phyloP scores from a whole-genome alignment of 1,140 invertebrate genomes.

The Aphidius ervi region DNA sequence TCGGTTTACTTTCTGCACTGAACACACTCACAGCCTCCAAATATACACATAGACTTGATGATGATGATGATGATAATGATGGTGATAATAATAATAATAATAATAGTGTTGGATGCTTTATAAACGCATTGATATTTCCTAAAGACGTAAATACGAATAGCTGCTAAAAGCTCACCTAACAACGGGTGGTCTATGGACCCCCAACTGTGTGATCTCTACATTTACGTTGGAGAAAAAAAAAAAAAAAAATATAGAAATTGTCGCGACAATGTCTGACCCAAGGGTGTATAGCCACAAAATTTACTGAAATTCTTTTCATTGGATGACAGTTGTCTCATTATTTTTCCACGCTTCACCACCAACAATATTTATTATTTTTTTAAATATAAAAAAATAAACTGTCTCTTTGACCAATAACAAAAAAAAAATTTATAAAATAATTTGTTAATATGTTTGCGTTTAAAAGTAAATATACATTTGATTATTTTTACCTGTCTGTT shows the following conservation, averaged over 20 bases:
- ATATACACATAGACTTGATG: no score
- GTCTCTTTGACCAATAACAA: no score
- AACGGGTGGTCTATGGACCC: slow-evolving; percentile 21
- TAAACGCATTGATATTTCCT: slow-evolving; percentile 44
- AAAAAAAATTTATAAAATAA: background rate
- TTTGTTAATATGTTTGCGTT: no score
- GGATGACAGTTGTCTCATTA: background rate
- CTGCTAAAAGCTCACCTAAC: slow-evolving; percentile 48
- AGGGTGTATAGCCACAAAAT: background rate
- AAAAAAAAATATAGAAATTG: no score
- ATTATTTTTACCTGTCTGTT: slow-evolving; percentile 21
- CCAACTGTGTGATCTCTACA: slow-evolving; percentile 17
- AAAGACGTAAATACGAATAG: slow-evolving; percentile 47
- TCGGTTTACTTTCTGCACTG: slow-evolving; percentile 20
- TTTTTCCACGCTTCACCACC: no score
- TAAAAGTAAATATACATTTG: no score
- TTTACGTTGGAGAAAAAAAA: slow-evolving; percentile 14
- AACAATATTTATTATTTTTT: no score
- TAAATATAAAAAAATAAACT: no score
- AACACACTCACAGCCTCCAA: background rate
- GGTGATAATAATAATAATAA: background rate
- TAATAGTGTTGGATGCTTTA: slow-evolving; percentile 18
- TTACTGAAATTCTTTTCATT: background rate
- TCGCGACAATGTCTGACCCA: slow-evolving; percentile 8
- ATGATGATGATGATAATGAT: no score